Conservation (phyloP, 2,113 vertebrate species). For the Thamnaconus septentrionalis region DNA sequence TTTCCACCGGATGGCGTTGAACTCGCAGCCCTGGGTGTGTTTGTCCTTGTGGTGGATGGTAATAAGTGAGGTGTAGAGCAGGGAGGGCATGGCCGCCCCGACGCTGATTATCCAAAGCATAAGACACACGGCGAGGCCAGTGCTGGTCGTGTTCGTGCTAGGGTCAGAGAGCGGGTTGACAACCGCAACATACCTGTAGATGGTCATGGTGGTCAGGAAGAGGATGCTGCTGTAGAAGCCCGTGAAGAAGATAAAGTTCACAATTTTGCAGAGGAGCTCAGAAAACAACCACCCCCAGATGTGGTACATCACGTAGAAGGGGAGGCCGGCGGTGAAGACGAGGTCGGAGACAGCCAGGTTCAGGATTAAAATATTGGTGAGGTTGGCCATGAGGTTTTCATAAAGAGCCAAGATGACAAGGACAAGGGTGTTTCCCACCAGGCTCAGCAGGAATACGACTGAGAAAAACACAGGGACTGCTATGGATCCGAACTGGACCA, state of each 20-base stretch:
- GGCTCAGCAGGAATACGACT: conserved; percentile 80
- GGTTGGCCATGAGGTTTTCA: conserved; percentile 79
- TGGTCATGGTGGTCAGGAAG: conserved; percentile 85
- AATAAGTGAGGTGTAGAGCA: conserved; percentile 63
- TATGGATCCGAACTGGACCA: conserved; percentile 63
- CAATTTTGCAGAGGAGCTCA: conserved; percentile 77
- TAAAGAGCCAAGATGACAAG: conserved; percentile 82
- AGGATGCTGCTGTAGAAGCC: conserved; percentile 88
- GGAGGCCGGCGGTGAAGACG: conserved; percentile 83
- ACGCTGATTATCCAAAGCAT: conserved; percentile 78
- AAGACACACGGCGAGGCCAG: conserved; percentile 59
- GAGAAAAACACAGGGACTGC: conserved; percentile 74
- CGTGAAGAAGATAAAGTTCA: conserved; percentile 81
- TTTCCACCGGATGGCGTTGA: conserved; percentile 45
- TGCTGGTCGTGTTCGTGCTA: conserved; percentile 28
- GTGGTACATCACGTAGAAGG: conserved; percentile 80
- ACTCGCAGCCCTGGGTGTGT: conserved; percentile 61
- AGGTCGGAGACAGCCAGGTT: conserved; percentile 89
- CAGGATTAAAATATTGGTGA: conserved; percentile 89
- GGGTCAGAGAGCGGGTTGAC: conserved; percentile 77
- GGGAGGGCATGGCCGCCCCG: conserved; percentile 76
- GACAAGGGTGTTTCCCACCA: conserved; percentile 85
- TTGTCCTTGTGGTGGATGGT: conserved; percentile 10
- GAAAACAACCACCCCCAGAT: conserved; percentile 81
- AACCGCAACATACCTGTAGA: conserved; percentile 83